These are phyloP conservation scores for Eupithecia exiguata DNA, from an alignment of 2,888 invertebrate genomes.

Conservation along the genomic window DNA sequence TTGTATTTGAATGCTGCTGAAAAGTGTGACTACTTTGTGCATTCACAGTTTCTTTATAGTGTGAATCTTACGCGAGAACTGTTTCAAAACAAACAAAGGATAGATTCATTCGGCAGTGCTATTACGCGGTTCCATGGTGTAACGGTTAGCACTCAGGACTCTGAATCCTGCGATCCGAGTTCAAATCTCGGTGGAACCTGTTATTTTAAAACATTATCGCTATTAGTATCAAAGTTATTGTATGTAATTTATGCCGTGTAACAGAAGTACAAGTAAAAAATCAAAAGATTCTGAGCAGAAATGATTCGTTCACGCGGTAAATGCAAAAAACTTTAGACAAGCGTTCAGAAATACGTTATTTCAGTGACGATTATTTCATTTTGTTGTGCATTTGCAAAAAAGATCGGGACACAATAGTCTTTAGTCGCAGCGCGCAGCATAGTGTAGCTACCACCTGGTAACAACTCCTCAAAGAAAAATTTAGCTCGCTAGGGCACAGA, in stretches of 20 bases:
- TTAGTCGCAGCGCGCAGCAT: too few relatives aligned
- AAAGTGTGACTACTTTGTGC: neutral
- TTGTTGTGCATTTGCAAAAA: too few relatives aligned
- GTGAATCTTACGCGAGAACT: neutral
- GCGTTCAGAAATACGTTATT: neutral
- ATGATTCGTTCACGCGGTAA: neutral
- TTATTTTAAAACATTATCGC: neutral
- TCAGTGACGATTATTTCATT: neutral
- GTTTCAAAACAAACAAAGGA: neutral
- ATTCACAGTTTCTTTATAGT: neutral
- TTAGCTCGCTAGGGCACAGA: too few relatives aligned
- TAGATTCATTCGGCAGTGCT: neutral
- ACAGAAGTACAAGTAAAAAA: neutral
- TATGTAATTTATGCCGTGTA: neutral
- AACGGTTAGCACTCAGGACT: conserved; percentile 92
- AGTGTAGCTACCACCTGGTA: too few relatives aligned
- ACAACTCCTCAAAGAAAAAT: too few relatives aligned
- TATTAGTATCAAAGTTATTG: neutral
- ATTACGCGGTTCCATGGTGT: conserved; percentile 79
- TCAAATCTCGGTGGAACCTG: conserved; percentile 91
- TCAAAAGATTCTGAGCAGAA: neutral
- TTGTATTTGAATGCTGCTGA: neutral
- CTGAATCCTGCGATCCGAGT: conserved; percentile 92
- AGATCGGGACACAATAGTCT: too few relatives aligned
- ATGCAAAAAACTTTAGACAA: neutral